A percentile compares a stretch with the other conserved stretches of the same genome.
These are phyloP conservation scores for Dicerorhinus sumatrensis DNA, from an alignment of 2,113 vertebrate genomes.

Conservation along the genomic window DNA sequence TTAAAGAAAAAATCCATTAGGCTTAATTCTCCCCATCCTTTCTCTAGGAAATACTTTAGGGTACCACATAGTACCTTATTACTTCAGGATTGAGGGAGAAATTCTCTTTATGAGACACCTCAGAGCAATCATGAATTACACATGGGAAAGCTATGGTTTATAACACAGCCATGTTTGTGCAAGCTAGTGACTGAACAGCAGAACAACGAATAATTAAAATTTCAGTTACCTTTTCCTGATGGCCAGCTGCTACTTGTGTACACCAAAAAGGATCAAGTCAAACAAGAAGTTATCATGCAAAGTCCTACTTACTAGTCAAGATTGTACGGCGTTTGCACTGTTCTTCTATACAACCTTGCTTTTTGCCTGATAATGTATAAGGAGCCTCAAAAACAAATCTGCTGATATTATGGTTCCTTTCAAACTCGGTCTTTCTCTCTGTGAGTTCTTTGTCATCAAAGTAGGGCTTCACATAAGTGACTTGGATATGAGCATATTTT, in stretches of 20 bases:
- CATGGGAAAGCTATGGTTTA: slow-evolving; percentile 5
- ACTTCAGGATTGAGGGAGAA: slow-evolving; percentile 15
- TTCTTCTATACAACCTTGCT: slow-evolving; percentile 97
- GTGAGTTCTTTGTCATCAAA: slow-evolving; percentile 96
- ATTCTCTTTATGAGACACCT: slow-evolving; percentile 13
- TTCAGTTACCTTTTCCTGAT: slow-evolving; percentile 54
- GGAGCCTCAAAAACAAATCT: slow-evolving; percentile 98
- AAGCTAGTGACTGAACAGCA: slow-evolving; percentile 22
- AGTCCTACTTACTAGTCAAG: slow-evolving; percentile 92
- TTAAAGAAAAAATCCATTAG: background rate
- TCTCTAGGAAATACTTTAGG: slow-evolving; percentile 14
- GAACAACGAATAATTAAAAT: slow-evolving; percentile 1
- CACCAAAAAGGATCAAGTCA: slow-evolving; percentile 17
- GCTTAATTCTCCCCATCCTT: background rate
- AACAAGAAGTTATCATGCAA: background rate
- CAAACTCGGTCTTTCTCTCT: slow-evolving; percentile 95
- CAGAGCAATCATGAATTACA: background rate
- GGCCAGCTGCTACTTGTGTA: slow-evolving; percentile 52
- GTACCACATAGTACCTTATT: background rate
- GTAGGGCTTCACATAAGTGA: slow-evolving; percentile 97
- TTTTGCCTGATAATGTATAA: slow-evolving; percentile 97
- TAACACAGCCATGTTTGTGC: background rate
- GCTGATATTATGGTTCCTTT: slow-evolving; percentile 96
- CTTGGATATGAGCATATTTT: slow-evolving; percentile 96
- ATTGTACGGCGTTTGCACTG: slow-evolving; percentile 96